Evolutionary conservation across 2,113 vertebrate genomes (phyloP).

Genomic region (Pipra filicauda): DNA sequence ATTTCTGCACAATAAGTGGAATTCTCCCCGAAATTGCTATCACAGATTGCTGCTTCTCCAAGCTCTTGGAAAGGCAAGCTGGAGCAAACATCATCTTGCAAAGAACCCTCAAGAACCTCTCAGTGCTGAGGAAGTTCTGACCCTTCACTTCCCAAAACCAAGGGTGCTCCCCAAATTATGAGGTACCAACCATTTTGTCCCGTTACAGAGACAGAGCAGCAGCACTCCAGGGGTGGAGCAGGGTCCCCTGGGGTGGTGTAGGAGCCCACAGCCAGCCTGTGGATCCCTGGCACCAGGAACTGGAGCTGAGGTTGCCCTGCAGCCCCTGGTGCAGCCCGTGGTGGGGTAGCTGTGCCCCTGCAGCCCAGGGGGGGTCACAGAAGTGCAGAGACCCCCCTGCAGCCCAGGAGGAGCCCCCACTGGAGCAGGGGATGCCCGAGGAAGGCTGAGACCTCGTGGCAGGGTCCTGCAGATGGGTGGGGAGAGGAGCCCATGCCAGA

Average conservation of each 20-base stretch:
- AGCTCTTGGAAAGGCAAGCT: background rate
- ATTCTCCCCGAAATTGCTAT: background rate
- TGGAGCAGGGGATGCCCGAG: background rate
- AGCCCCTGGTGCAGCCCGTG: no score
- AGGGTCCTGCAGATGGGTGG: no score
- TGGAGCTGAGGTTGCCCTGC: no score
- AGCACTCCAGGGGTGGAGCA: background rate
- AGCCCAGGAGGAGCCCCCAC: background rate
- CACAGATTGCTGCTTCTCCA: background rate
- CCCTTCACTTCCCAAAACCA: background rate
- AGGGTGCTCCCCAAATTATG: fast-evolving
- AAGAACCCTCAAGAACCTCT: background rate
- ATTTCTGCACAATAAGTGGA: background rate
- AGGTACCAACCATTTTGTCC: fast-evolving
- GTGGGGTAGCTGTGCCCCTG: no score
- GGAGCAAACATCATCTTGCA: background rate
- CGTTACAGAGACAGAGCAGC: background rate
- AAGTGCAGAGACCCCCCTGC: no score
- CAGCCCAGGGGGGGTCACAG: no score
- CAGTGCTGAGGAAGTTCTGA: background rate
- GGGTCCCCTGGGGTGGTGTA: background rate
- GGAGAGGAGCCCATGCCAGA: background rate
- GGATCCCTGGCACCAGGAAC: background rate
- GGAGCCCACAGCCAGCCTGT: background rate
- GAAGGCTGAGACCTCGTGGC: no score